Evolutionary conservation across 2,113 vertebrate genomes (phyloP).

Genomic region (Barnardius zonarius): DNA sequence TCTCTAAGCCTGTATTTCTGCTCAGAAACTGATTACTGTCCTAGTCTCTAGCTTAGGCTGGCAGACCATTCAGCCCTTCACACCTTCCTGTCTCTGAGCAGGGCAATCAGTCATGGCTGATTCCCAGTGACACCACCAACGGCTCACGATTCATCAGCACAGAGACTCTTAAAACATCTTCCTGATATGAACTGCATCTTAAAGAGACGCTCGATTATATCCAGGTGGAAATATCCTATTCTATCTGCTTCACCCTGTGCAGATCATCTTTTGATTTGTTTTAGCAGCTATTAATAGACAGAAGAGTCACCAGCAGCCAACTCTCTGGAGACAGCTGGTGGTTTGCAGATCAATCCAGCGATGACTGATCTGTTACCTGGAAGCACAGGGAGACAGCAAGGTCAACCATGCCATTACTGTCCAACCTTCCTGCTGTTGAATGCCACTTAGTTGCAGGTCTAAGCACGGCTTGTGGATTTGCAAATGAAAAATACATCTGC

Average conservation of each 20-base stretch:
- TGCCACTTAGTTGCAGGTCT: neutral
- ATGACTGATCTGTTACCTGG: neutral
- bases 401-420: neutral
- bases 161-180: conserved; percentile 11
- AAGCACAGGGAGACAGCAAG: neutral
- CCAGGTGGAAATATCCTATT: neutral
- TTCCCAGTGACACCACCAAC: neutral
- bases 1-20: neutral
- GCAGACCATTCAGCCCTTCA: neutral
- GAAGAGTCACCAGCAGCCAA: neutral
- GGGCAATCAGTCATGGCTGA: conserved; percentile 17
- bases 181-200: neutral
- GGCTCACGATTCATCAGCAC: conserved; percentile 46
- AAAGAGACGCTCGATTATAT: neutral
- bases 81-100: conserved; percentile 20
- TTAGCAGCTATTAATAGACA: neutral
- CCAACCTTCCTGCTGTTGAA: neutral
- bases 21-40: conserved; percentile 23
- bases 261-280: neutral
- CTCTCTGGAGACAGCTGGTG: neutral
- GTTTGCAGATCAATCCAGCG: neutral
- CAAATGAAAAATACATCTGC: neutral
- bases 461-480: neutral
- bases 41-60: neutral
- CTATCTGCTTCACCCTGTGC: neutral